Evolutionary conservation across 2,888 invertebrate species (phyloP).

Genomic region (Mylabris sibirica): DNA sequence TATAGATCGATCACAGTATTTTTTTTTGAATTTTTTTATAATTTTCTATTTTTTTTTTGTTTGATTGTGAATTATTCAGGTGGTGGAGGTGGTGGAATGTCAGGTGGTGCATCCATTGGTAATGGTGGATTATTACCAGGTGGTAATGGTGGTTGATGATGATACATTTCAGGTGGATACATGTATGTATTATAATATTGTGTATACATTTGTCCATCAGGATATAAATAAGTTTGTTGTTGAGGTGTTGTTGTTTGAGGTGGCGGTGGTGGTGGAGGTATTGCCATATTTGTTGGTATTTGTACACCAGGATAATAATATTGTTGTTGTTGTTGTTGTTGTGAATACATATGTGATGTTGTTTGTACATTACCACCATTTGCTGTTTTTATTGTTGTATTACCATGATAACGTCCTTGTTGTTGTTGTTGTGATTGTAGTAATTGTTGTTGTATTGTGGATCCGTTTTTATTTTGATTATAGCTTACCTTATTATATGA

Average conservation of each 20-base stretch:
- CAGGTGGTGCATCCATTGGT: slow-evolving; percentile 69
- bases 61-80: slow-evolving; percentile 47
- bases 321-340: slow-evolving; percentile 33
- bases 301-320: slow-evolving; percentile 48
- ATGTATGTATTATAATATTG: slow-evolving; percentile 53
- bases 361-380: slow-evolving; percentile 14
- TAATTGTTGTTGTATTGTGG: slow-evolving; percentile 32
- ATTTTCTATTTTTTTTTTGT: not conserved
- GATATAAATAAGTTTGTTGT: slow-evolving; percentile 39
- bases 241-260: slow-evolving; percentile 23
- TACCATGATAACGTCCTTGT: slow-evolving; percentile 13
- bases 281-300: slow-evolving; percentile 36
- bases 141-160: slow-evolving; percentile 41
- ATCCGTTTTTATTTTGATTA: slow-evolving; percentile 43
- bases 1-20: not conserved
- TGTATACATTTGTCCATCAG: slow-evolving; percentile 37
- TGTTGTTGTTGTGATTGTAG: slow-evolving; percentile 31
- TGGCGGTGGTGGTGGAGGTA: slow-evolving; percentile 24
- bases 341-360: slow-evolving; percentile 21
- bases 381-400: slow-evolving; percentile 17
- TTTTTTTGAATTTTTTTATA: not conserved
- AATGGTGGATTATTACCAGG: slow-evolving; percentile 59
- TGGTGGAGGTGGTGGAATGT: slow-evolving; percentile 71
- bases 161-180: slow-evolving; percentile 53
- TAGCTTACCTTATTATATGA: slow-evolving; percentile 59